Evolutionary conservation across 1,140 invertebrate species (phyloP), one percentile per base, ranked within the genome.

Genomic region (Dinoponera quadriceps): DNA sequence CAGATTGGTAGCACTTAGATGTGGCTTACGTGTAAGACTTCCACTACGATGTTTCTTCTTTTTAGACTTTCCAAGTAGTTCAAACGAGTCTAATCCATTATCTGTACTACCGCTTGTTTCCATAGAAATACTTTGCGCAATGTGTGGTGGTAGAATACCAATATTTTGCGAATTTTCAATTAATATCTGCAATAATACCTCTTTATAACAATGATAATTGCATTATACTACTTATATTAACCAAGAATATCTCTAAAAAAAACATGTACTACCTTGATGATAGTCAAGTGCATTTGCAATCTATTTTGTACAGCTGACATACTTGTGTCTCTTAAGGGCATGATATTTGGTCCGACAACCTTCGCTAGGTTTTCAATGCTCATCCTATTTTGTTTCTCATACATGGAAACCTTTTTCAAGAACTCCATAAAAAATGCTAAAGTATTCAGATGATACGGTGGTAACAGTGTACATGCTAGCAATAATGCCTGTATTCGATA

Each of bases 311-410:
- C 94, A 3, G 95, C 95, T 83, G 96, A 92, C 90, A 95, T 95
- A 71, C 95, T 94, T 27, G 92, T 94, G 91, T 95, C 95, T 92
- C 94, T 93, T 11, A 97, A 90, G n/a, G 97, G 97, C 96, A 98
- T 97, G 60, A 98, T 94, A 91, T 97, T 97, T 16, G 98, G 97
- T 3, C 97, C 96, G 91, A 98, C 93, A 18, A 98, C 96, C 85
- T 97, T 96, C 0, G 97, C 96, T 54, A 98, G 93, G 92, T 98
- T 98, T 60, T 96, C 96, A 60, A 96, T 93, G 88, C 96, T 95
- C 98, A 98, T 98, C 93, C 97, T 96, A 91, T 98, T 98, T 38
- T 95, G 94, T n/a, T 95, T 95, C 55, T 95, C 94, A 87, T 95
- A 92, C n/a, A 91, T 89, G 7, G 96, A 94, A 14, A 97, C 95